Conservation (phyloP, 2,888 invertebrate genomes). For the Odontocerum albicorne region DNA sequence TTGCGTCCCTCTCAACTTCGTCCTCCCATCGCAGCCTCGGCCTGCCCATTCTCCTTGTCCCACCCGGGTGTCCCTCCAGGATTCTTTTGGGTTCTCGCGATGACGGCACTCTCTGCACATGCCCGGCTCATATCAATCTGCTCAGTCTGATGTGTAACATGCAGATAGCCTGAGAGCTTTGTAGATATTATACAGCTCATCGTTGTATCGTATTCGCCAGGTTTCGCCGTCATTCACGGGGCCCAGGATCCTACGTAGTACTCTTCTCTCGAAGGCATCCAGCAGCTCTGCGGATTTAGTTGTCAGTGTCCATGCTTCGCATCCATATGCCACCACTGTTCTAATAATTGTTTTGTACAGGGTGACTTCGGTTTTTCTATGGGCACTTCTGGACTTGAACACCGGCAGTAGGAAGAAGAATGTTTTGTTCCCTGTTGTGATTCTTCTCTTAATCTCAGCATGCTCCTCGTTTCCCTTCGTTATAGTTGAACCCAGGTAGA, state of each 20-base stretch:
- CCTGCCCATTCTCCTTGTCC: background rate
- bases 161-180: background rate
- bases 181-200: background rate
- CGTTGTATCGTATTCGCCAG: background rate
- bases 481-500: background rate
- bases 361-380: conserved; percentile 1
- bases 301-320: background rate
- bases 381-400: background rate
- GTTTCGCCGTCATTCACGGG: background rate
- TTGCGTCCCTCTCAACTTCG: background rate
- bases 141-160: background rate
- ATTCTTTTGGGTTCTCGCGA: background rate
- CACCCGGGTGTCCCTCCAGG: background rate
- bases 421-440: conserved; percentile 1
- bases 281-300: background rate
- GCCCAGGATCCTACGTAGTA: no score
- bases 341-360: no score
- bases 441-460: background rate
- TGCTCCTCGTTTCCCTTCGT: background rate
- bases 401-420: background rate
- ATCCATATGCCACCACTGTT: background rate
- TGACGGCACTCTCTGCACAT: background rate
- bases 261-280: no score
- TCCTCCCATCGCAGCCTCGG: background rate
- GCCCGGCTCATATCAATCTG: background rate